Evolutionary conservation across 2,888 invertebrate species (phyloP), one percentile per base, ranked within the genome.

Genomic region (Eulithis prunata): DNA sequence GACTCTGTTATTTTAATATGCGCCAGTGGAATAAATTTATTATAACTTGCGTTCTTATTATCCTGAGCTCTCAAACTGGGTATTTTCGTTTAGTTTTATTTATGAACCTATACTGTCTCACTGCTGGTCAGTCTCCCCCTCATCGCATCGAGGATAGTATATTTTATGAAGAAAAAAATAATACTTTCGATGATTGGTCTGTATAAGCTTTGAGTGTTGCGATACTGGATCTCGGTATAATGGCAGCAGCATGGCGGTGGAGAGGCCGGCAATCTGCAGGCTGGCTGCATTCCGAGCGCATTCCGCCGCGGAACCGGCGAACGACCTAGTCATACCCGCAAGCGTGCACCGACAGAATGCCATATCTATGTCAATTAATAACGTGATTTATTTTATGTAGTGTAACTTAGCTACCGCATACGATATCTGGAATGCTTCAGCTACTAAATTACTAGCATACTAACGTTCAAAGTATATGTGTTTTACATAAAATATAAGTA

Each of bases 231-330:
- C 38, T 56, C 28, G 28, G 43, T 56, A 45, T 14, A 8, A 41
- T 60, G 60, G 45, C 73, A 73, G 74, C 57, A 14, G 51, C 53
- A 56, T 53, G 49, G 61, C 52, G 62, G 73, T 64, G 72, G 75
- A 75, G 82, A 81, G 81, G 83, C 73, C 75, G 78, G 82, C 82
- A 79, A 79, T 84, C 81, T 82, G 82, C 84, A 83, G 72, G 68
- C 71, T 21, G 78, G 74, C 77, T 83, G 85, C 87, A 88, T 88
- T 85, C 85, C 86, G 85, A 85, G 72, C 87, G 87, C 89, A 88
- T 89, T 89, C 87, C 88, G 71, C 71, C 60, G 67, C 67, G 57
- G 61, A 49, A 72, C 68, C 71, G 79, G 78, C 79, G 73, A 78
- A 76, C 78, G 81, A 83, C 81, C 82, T 79, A 82, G 74, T 75